Evolutionary conservation across 2,113 vertebrate genomes (phyloP), one percentile per base, ranked within the genome.

Genomic region (Gadus chalcogrammus): DNA sequence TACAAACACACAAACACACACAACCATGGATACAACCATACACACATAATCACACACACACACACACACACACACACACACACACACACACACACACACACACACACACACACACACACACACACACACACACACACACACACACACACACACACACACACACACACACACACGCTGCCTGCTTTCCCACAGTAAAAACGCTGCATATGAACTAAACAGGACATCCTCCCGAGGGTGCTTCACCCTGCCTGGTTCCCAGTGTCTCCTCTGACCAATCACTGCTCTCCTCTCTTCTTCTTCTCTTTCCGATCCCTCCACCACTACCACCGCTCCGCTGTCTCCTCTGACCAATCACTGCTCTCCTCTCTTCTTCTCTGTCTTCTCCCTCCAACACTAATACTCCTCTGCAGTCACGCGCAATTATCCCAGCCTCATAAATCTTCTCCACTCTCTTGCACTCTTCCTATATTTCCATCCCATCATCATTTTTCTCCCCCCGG

Each of bases 141-240:
- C 3, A 71, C 69, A 71, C 61, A 63, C 58, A 48, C 75, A 64
- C 28, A 56, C 53, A 69, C 28, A 69, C 60, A 69, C 70, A 27
- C 20, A 22, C 67, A 74, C n/a, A 38, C 35, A 70, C 65, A 68
- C 58, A 83, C 42, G 72, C 65, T 70, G 27, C 68, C 65, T 70
- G 73, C 65, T 88, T 89, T 90, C 89, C 87, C 90, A 90, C 89
- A 90, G 85, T 81, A 73, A 75, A 74, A 82, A 48, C n/a, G 62
- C 68, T 73, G 77, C 78, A 78, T 77, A 87, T 86, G 84, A 88
- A 81, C 83, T 75, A 83, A 85, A 88, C 83, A 88, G 82, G 88
- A 90, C 82, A 84, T 88, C 87, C 88, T 84, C 77, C 69, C 72
- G 74, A 42, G 42, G 12, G 42, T 79, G 65, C 66, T 78, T 80